These are phyloP conservation scores for Xanthorhoe designata DNA, from an alignment of 2,888 invertebrate species.

Conservation along the genomic window DNA sequence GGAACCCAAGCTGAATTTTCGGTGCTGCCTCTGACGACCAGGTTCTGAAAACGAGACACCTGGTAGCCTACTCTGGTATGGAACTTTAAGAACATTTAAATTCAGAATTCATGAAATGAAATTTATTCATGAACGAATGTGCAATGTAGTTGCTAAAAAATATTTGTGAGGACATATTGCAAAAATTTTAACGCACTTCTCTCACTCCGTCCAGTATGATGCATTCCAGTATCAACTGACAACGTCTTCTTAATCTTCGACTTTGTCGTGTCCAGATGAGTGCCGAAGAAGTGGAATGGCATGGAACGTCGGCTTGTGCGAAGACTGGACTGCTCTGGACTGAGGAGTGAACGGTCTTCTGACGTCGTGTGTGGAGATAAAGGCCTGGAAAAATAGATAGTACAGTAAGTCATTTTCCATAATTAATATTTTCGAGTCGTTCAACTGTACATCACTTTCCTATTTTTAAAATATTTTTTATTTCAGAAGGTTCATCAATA, in stretches of 20 bases:
- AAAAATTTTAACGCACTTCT: constrained; percentile 57
- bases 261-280: constrained; percentile 75
- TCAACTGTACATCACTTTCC: too few relatives aligned
- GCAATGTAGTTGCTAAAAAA: too few relatives aligned
- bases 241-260: constrained; percentile 82
- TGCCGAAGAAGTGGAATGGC: constrained; percentile 79
- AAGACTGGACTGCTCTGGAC: constrained; percentile 76
- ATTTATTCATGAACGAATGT: too few relatives aligned
- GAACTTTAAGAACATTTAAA: too few relatives aligned
- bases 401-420: constrained; percentile 22
- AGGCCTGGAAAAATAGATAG: constrained; percentile 58
- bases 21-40: constrained; percentile 63
- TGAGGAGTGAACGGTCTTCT: constrained; percentile 78
- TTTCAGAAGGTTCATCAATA: too few relatives aligned
- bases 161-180: too few relatives aligned
- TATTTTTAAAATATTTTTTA: too few relatives aligned
- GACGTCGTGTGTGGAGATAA: constrained; percentile 77
- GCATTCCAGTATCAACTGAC: constrained; percentile 82
- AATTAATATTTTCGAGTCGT: too few relatives aligned
- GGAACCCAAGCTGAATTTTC: constrained; percentile 81
- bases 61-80: neutral
- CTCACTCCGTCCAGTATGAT: constrained; percentile 78
- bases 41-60: constrained; percentile 45
- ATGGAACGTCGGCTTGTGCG: constrained; percentile 64
- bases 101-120: too few relatives aligned